These are phyloP conservation scores for Thecophora atra DNA, from an alignment of 2,888 invertebrate species.

Conservation along the genomic window DNA sequence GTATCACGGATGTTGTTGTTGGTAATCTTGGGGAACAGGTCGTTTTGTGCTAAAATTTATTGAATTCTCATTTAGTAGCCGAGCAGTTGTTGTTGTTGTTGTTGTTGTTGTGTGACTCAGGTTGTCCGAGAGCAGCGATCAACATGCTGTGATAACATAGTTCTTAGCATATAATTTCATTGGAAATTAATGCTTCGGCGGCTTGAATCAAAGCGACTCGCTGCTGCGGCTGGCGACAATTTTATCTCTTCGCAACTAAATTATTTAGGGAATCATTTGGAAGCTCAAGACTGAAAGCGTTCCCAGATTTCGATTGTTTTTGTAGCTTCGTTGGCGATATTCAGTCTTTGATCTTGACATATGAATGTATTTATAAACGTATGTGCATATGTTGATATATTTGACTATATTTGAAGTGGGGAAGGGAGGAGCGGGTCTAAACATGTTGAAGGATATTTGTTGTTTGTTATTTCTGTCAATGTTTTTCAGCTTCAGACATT, in stretches of 20 bases:
- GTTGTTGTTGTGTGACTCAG: conserved; percentile 18
- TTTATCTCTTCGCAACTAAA: conserved; percentile 60
- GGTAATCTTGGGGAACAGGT: conserved; percentile 35
- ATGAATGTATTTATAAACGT: conserved; percentile 40
- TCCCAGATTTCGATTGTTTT: conserved; percentile 35
- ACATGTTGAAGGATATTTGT: not conserved
- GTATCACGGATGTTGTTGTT: conserved; percentile 44
- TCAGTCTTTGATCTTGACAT: conserved; percentile 54
- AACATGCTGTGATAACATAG: conserved; percentile 55
- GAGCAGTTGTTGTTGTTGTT: conserved; percentile 19
- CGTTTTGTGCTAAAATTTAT: conserved; percentile 57
- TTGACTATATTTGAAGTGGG: not conserved
- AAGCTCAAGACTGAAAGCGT: conserved; percentile 10
- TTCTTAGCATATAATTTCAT: conserved; percentile 43
- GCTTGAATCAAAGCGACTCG: conserved; percentile 59
- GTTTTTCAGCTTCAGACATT: no score
- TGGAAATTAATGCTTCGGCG: conserved; percentile 58
- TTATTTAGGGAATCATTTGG: conserved; percentile 47
- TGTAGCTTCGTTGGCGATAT: conserved; percentile 52
- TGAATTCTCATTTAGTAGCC: conserved; percentile 59
- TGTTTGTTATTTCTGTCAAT: not conserved
- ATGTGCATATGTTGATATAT: not conserved
- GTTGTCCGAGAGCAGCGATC: conserved; percentile 46
- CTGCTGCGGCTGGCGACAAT: conserved; percentile 61
- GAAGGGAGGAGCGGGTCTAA: no score